Evolutionary conservation across 2,888 invertebrate genomes (phyloP).

Genomic region (Lordiphosa fenestrarum): DNA sequence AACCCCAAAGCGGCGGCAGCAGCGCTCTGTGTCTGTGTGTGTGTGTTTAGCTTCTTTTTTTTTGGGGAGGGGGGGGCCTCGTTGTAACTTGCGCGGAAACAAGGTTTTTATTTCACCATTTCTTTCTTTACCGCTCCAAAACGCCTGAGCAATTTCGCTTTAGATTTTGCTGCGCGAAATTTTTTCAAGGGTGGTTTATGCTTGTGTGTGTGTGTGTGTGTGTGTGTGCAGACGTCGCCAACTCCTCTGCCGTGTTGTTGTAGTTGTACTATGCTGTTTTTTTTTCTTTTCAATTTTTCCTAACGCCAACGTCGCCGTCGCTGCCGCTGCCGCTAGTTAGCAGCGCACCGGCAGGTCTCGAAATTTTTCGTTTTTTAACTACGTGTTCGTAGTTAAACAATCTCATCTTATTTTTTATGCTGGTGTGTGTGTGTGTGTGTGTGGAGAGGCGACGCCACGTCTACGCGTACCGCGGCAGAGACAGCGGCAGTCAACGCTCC

Average conservation of each 20-base stretch:
- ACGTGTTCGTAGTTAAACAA: slow-evolving; percentile 69
- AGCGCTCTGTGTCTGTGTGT: slow-evolving; percentile 29
- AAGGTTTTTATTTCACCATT: slow-evolving; percentile 75
- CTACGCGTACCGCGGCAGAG: slow-evolving; percentile 14
- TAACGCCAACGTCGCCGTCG: slow-evolving; percentile 36
- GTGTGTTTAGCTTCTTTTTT: slow-evolving; percentile 70
- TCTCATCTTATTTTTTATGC: slow-evolving; percentile 73
- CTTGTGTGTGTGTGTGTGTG: slow-evolving; percentile 27
- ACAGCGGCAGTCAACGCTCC: background rate
- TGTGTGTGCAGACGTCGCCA: slow-evolving; percentile 12
- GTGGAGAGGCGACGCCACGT: slow-evolving; percentile 11
- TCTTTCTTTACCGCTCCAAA: slow-evolving; percentile 62
- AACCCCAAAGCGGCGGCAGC: slow-evolving; percentile 14
- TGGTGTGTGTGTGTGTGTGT: slow-evolving; percentile 41
- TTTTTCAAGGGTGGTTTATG: slow-evolving; percentile 78
- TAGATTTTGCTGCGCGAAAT: slow-evolving; percentile 69
- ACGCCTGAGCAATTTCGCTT: slow-evolving; percentile 54
- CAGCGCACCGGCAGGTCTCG: slow-evolving; percentile 40
- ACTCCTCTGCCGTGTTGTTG: slow-evolving; percentile 10
- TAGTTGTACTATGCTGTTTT: slow-evolving; percentile 29
- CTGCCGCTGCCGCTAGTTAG: slow-evolving; percentile 30
- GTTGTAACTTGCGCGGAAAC: slow-evolving; percentile 75
- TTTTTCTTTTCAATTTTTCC: slow-evolving; percentile 40
- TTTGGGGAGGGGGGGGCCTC: slow-evolving; percentile 9
- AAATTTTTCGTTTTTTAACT: slow-evolving; percentile 59